Evolutionary conservation across 2,797 vertebrate species (phyloP).

Genomic region (Agapornis canus): DNA sequence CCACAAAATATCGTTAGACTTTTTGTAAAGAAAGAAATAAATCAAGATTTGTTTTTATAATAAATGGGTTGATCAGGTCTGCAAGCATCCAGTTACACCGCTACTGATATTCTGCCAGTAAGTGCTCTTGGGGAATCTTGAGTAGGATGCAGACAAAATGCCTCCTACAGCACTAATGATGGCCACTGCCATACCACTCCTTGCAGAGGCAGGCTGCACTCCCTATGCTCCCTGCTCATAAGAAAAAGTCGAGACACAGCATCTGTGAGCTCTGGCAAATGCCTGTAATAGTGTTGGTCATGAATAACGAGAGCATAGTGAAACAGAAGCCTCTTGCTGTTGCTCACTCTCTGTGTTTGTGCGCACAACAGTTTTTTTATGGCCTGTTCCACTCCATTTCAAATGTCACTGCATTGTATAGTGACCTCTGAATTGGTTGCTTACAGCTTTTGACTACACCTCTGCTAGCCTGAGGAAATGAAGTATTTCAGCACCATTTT

Average conservation of each 20-base stretch:
- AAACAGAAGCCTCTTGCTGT: neutral
- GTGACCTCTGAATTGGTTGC: neutral
- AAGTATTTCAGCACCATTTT: neutral
- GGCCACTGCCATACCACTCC: neutral
- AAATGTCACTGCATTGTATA: neutral
- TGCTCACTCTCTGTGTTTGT: neutral
- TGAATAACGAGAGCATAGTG: fast-evolving
- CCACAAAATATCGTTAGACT: neutral
- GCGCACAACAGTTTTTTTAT: neutral
- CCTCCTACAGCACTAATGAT: neutral
- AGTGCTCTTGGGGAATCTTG: neutral
- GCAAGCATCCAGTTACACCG: neutral
- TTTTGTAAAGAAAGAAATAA: neutral
- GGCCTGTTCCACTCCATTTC: neutral
- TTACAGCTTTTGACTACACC: neutral
- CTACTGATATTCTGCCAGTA: neutral
- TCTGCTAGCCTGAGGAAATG: neutral
- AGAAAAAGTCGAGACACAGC: neutral
- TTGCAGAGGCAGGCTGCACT: neutral
- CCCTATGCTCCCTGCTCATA: neutral
- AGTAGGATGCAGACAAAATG: neutral
- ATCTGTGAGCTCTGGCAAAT: neutral
- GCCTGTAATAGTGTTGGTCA: neutral
- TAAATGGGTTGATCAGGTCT: neutral
- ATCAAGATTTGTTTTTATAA: neutral